Base-by-base conservation (phyloP, 92 coral and sea anemone genomes). In the Heliopora coerulea region DNA sequence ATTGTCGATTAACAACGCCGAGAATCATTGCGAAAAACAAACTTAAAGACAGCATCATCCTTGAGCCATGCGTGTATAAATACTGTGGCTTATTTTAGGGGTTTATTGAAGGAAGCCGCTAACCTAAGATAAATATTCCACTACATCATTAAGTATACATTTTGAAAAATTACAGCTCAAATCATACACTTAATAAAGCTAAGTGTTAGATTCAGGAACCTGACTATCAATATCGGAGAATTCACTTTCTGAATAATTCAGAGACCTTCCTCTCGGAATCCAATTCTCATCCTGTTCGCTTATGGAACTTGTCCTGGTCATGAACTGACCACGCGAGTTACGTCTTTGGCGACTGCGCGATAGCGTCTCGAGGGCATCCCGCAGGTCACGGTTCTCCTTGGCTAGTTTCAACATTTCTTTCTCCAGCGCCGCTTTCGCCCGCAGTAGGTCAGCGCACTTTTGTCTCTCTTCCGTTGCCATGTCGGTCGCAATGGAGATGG, bases 381-480 rank as follows among this genome's bases (percentile, higher is more conserved):
- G 77, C 2, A 70, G 28, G 33, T 70, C 77, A 8, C 63, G 77
- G 37, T 70, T 70, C 21, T 70, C 77, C 41, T 70, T 70, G 46
- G 77, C 62, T 5, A 70, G 30, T 50, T 54, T 70, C 40, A 70
- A 17, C 62, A 70, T 52, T 11, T 70, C 77, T 32, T 70, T 70
- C 77, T 70, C 77, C 9, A 70, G 63, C 1, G 77, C 77, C 32
- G 77, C 63, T 35, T 70, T 70, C 39, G 77, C 37, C 31, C 50
- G 29, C 77, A 57, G 52, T 63, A 70, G 46, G 24, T 70, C 77
- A 4, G 33, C 77, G 77, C 77, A 70, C 63, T 70, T 70, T 54
- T 70, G 77, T 41, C 77, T 29, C 63, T 70, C 77, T 30, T 70
- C 77, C 54, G 77, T 30, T 49, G 77, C 77, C 77, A 70, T 70